Evolutionary conservation across 1,140 invertebrate genomes (phyloP).

Genomic region (Leptinotarsa texana): DNA sequence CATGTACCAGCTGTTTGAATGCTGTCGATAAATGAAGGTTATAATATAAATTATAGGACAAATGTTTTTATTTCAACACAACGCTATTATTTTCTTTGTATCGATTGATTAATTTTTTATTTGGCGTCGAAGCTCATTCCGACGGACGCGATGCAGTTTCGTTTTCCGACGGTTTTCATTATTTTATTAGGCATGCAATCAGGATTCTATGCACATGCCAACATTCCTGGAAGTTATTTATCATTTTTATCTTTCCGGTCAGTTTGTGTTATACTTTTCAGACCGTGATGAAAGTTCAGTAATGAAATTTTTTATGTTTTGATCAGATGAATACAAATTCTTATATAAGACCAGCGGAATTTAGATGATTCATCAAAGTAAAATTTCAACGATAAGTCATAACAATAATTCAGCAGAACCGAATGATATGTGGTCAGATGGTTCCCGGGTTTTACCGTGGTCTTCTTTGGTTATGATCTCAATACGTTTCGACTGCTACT

Average conservation of each 20-base stretch:
- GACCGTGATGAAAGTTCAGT: not conserved
- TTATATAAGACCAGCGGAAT: too few relatives aligned
- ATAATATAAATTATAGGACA: slow-evolving; percentile 28
- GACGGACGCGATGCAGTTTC: slow-evolving; percentile 25
- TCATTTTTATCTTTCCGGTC: slow-evolving; percentile 20
- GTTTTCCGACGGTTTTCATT: slow-evolving; percentile 28
- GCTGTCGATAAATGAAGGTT: slow-evolving; percentile 15
- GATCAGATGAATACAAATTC: too few relatives aligned
- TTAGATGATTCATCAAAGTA: too few relatives aligned
- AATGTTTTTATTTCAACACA: slow-evolving; percentile 34
- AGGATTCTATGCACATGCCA: slow-evolving; percentile 7
- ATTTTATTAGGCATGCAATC: slow-evolving; percentile 14
- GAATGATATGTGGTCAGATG: too few relatives aligned
- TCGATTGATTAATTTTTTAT: slow-evolving; percentile 27
- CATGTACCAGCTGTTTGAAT: slow-evolving; percentile 20
- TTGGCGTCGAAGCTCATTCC: slow-evolving; percentile 13
- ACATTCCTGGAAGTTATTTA: slow-evolving; percentile 12
- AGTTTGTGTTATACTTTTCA: slow-evolving; percentile 1
- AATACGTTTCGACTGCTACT: too few relatives aligned
- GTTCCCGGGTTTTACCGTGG: too few relatives aligned
- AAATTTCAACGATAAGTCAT: too few relatives aligned
- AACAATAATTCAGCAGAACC: too few relatives aligned
- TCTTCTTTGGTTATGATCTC: too few relatives aligned
- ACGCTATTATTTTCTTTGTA: slow-evolving; percentile 30
- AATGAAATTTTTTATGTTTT: too few relatives aligned